Percentiles rank a stretch among this genome's conserved stretches.
These are phyloP conservation scores for Tridacna crocea DNA, from an alignment of 2,888 invertebrate species.

Conservation along the genomic window DNA sequence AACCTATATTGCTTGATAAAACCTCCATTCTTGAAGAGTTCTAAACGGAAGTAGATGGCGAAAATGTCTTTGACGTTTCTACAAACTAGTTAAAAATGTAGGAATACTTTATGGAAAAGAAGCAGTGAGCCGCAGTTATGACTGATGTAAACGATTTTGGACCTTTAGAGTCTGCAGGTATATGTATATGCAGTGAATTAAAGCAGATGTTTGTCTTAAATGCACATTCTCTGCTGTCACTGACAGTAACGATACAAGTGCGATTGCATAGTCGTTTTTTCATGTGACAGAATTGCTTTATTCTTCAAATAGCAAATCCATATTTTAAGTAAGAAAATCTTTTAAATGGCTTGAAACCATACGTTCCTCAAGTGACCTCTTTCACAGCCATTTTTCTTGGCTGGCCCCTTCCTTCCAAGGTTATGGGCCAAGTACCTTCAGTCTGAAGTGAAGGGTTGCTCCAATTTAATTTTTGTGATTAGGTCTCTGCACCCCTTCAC, in stretches of 20 bases:
- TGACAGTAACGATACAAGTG: not conserved
- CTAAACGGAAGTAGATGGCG: conserved; percentile 69
- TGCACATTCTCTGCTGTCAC: no score
- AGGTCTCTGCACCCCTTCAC: no score
- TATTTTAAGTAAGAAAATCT: no score
- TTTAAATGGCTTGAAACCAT: no score
- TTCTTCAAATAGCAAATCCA: no score
- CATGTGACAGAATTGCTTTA: no score
- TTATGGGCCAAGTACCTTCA: no score
- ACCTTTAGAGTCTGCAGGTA: conserved; percentile 67
- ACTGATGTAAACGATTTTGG: conserved; percentile 66
- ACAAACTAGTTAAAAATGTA: conserved; percentile 22
- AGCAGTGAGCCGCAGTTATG: conserved; percentile 42
- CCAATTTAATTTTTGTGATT: no score
- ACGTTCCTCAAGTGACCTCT: no score
- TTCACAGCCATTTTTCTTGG: no score
- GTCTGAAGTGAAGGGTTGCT: no score
- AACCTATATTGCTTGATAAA: not conserved
- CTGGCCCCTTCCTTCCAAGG: no score
- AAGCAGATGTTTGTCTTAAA: not conserved
- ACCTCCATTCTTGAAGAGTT: conserved; percentile 36
- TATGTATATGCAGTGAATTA: not conserved
- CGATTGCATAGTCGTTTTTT: not conserved
- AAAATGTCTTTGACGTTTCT: conserved; percentile 27
- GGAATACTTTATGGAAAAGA: conserved; percentile 17